Evolutionary conservation across 2,113 vertebrate genomes (phyloP).

Genomic region (Gymnarchus niloticus): DNA sequence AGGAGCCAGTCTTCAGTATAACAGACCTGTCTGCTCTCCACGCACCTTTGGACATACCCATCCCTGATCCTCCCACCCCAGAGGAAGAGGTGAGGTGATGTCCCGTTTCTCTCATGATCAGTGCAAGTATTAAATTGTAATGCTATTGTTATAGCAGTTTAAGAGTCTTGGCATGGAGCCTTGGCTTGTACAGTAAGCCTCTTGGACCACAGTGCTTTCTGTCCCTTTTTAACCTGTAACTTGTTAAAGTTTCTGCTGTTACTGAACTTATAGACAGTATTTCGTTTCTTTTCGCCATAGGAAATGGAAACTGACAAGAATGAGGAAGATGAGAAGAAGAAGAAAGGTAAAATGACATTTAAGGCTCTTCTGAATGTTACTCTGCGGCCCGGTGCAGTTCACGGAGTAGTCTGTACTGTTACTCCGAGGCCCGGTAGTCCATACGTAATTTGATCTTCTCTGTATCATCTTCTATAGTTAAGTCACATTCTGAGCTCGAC

Average conservation of each 20-base stretch:
- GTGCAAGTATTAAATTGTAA: background rate
- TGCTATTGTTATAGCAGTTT: background rate
- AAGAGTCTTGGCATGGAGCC: too few relatives aligned
- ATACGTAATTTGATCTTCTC: too few relatives aligned
- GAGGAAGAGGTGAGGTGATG: constrained; percentile 70
- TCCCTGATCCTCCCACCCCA: constrained; percentile 76
- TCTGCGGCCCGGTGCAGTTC: too few relatives aligned
- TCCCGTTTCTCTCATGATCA: background rate
- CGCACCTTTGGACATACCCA: constrained; percentile 78
- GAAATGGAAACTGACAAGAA: constrained; percentile 83
- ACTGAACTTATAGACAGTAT: background rate
- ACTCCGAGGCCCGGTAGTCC: background rate
- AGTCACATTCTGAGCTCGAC: background rate
- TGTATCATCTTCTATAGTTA: background rate
- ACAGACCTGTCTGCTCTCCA: constrained; percentile 62
- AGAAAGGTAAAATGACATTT: constrained; percentile 54
- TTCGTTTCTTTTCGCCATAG: constrained; percentile 38
- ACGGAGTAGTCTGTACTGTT: background rate
- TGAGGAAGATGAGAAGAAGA: constrained; percentile 70
- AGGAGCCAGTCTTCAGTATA: constrained; percentile 70
- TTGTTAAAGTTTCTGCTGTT: background rate
- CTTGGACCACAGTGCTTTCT: background rate
- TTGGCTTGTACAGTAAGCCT: background rate
- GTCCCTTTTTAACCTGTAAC: background rate
- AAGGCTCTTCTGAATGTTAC: background rate